These are phyloP conservation scores for Philhelius pedissequus DNA, from an alignment of 2,888 invertebrate species.

Conservation along the genomic window DNA sequence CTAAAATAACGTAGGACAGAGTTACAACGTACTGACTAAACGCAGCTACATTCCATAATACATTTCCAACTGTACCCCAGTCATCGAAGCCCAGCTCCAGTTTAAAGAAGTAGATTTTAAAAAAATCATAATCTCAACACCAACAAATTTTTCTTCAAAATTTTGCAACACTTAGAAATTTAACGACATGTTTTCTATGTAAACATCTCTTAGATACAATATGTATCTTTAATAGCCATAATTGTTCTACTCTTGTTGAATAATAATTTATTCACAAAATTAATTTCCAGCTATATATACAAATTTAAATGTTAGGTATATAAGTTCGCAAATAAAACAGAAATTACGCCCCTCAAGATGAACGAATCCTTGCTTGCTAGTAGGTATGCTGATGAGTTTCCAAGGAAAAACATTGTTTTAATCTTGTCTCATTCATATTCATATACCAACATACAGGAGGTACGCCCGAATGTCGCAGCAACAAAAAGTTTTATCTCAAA, in stretches of 20 bases:
- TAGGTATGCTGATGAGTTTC: background rate
- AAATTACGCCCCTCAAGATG: background rate
- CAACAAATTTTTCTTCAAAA: no score
- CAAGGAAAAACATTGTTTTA: constrained; percentile 24
- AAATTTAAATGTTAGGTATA: background rate
- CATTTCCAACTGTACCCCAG: no score
- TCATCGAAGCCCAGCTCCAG: no score
- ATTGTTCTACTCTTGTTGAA: background rate
- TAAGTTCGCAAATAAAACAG: background rate
- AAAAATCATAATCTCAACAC: no score
- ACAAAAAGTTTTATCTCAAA: constrained; percentile 2
- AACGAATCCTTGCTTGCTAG: background rate
- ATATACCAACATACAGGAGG: background rate
- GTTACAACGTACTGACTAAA: no score
- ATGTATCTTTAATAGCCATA: background rate
- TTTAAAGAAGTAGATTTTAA: no score
- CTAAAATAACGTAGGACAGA: no score
- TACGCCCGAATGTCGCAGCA: constrained; percentile 23
- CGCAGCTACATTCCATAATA: no score
- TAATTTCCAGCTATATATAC: background rate
- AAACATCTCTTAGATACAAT: background rate
- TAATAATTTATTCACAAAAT: background rate
- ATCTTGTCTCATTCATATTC: constrained; percentile 45
- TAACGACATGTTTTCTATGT: background rate
- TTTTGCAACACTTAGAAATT: background rate